Evolutionary conservation across 35 echinoderm and acorn worm species (phyloP).

Genomic region (Anneissia japonica): DNA sequence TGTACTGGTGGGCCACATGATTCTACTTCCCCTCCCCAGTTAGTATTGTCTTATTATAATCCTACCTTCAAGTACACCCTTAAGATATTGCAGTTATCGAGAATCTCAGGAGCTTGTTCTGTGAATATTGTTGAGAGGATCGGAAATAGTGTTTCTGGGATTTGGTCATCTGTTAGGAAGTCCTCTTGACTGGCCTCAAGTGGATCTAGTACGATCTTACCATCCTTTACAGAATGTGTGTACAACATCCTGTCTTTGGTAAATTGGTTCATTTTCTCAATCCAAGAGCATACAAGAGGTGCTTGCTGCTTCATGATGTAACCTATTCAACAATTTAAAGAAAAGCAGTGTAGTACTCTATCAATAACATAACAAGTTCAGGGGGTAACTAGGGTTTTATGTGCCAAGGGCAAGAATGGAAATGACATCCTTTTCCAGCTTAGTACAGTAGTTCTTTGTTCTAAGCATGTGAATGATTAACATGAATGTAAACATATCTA

Average conservation of each 20-base stretch:
- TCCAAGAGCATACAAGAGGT: neutral
- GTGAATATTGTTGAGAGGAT: neutral
- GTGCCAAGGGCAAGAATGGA: too few species aligned
- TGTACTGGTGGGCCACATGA: too few species aligned
- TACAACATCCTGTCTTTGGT: neutral
- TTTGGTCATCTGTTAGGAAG: neutral
- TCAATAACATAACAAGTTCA: too few species aligned
- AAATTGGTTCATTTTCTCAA: constrained; percentile 20
- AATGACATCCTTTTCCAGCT: too few species aligned
- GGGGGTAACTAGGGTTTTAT: too few species aligned
- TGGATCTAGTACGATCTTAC: neutral
- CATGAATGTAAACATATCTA: too few species aligned
- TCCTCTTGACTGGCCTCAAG: neutral
- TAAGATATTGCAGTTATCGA: neutral
- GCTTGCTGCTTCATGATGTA: neutral
- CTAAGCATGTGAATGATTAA: too few species aligned
- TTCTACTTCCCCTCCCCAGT: too few species aligned
- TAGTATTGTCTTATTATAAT: too few species aligned
- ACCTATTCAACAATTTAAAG: neutral
- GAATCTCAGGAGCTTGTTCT: neutral
- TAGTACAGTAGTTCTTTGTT: too few species aligned
- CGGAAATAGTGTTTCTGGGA: constrained; percentile 2
- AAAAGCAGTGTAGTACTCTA: neutral
- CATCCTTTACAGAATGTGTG: neutral
- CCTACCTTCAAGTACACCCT: constrained; percentile 5